Evolutionary conservation across 1,140 invertebrate species (phyloP).

Genomic region (Sesamia nonagrioides): DNA sequence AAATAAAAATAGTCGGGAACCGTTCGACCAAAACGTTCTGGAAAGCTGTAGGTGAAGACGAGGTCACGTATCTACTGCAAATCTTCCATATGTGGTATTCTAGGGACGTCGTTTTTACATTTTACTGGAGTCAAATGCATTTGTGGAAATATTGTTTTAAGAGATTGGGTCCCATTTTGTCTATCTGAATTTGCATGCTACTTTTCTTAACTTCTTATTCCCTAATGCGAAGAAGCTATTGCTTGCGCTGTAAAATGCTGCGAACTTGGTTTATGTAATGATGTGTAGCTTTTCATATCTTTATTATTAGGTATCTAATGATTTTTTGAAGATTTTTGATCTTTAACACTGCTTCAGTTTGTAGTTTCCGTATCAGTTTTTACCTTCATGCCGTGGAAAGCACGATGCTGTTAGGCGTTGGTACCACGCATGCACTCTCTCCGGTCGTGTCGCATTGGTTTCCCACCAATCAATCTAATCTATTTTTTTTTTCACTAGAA

Average conservation of each 20-base stretch:
- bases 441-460: no score
- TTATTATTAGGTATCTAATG: neutral
- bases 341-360: no score
- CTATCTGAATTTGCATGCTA: slow-evolving; percentile 21
- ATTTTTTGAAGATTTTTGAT: no score
- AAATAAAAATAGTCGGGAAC: slow-evolving; percentile 28
- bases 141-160: slow-evolving; percentile 41
- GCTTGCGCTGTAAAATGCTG: slow-evolving; percentile 8
- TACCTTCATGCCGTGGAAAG: no score
- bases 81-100: slow-evolving; percentile 40
- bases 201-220: slow-evolving; percentile 3
- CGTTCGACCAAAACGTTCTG: slow-evolving; percentile 16
- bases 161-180: slow-evolving; percentile 35
- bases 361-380: no score
- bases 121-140: slow-evolving; percentile 40
- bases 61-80: slow-evolving; percentile 33
- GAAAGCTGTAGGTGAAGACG: slow-evolving; percentile 29
- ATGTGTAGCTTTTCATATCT: neutral
- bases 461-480: no score
- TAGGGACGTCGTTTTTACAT: slow-evolving; percentile 37
- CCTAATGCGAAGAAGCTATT: neutral
- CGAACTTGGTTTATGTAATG: neutral
- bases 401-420: no score
- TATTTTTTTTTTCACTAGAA: no score
- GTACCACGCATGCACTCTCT: no score